Evolutionary conservation across 2,113 vertebrate species (phyloP).

Genomic region (Oophaga pumilio): DNA sequence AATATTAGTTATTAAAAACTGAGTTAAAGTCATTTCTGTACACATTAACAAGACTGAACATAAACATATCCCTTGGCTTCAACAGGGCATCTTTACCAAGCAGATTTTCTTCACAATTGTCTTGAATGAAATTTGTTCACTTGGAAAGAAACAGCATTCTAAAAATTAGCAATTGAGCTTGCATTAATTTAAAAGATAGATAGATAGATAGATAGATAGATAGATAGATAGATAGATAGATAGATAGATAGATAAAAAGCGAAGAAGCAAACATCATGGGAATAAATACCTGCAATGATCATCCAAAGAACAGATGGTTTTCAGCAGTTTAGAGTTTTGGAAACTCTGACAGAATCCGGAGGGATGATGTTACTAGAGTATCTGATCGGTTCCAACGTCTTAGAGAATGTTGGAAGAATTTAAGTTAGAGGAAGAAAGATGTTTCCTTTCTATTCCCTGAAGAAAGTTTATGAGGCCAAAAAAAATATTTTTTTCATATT

Average conservation of each 20-base stretch:
- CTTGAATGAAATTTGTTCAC: not conserved
- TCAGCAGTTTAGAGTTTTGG: not conserved
- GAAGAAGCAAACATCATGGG: not conserved
- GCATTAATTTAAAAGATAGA: not conserved
- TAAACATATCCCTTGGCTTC: not conserved
- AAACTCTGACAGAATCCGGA: not conserved
- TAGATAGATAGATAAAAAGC: not conserved
- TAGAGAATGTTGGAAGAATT: slow-evolving; percentile 31
- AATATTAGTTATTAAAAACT: not conserved
- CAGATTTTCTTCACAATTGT: slow-evolving; percentile 8
- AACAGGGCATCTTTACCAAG: not conserved
- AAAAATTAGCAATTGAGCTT: not conserved
- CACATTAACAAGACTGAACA: not conserved
- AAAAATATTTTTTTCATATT: not conserved
- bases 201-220: not conserved
- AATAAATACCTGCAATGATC: not conserved
- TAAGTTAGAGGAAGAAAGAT: slow-evolving; percentile 18
- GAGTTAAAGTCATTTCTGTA: not conserved
- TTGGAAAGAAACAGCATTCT: not conserved
- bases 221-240: not conserved
- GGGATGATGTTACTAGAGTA: not conserved
- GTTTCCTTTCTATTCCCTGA: slow-evolving; percentile 24
- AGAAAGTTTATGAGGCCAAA: slow-evolving; percentile 24
- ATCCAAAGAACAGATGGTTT: not conserved
- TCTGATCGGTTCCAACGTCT: not conserved